Percentiles rank a stretch among this genome's conserved stretches.
phyloP scores from a whole-genome alignment of 2,888 invertebrate species.

The Macrophya alboannulata region DNA sequence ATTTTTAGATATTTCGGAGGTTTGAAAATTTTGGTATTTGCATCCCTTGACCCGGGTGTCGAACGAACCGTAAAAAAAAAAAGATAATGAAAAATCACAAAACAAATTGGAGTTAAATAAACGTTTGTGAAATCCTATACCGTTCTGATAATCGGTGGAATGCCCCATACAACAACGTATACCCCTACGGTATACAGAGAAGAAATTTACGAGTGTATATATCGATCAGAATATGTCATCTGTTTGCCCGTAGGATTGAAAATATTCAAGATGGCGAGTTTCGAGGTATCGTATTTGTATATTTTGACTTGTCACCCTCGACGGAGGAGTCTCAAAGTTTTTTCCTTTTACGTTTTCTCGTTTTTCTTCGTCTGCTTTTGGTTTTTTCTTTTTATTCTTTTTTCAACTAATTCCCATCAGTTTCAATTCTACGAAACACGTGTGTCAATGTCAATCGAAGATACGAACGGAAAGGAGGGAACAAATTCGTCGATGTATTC shows the following conservation, averaged over 20 bases:
- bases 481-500: background rate
- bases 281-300: constrained; percentile 10
- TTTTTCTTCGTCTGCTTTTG: background rate
- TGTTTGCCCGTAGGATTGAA: constrained; percentile 30
- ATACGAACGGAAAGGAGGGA: background rate
- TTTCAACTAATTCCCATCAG: background rate
- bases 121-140: too few species aligned
- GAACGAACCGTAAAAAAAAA: too few species aligned
- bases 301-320: constrained; percentile 1
- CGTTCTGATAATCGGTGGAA: background rate
- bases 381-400: background rate
- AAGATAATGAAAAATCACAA: too few species aligned
- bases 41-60: too few species aligned
- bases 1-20: too few species aligned
- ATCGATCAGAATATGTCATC: constrained; percentile 27
- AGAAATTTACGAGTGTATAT: constrained; percentile 1
- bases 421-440: constrained; percentile 2
- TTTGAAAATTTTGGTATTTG: too few species aligned
- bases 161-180: background rate
- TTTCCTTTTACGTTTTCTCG: background rate
- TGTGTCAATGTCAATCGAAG: constrained; percentile 2
- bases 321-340: background rate
- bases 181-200: background rate
- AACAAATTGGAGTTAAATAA: too few species aligned
- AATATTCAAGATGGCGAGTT: constrained; percentile 32